Conservation (phyloP, 1,140 invertebrate species). For the Trichogramma pretiosum region DNA sequence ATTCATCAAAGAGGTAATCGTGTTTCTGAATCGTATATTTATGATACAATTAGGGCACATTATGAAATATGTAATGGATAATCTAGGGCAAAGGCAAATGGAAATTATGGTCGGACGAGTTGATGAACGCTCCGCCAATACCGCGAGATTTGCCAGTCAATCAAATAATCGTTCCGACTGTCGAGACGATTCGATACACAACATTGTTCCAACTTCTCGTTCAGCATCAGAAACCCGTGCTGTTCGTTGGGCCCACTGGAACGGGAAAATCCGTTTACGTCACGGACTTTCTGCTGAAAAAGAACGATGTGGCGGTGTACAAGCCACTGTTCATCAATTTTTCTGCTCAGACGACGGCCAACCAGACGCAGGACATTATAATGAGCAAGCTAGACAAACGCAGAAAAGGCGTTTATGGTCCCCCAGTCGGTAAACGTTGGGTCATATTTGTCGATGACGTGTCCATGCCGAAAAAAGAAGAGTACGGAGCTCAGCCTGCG, state of each 20-base stretch:
- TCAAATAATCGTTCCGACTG: conserved; percentile 87
- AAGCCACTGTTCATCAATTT: conserved; percentile 85
- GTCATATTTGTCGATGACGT: conserved; percentile 92
- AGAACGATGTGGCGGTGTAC: conserved; percentile 69
- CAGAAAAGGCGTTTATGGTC: conserved; percentile 88
- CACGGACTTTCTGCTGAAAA: conserved; percentile 74
- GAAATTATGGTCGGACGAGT: conserved; percentile 83
- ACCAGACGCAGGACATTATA: conserved; percentile 90
- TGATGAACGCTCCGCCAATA: conserved; percentile 68
- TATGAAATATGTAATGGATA: not conserved
- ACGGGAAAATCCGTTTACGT: conserved; percentile 87
- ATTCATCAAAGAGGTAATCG: conserved; percentile 85
- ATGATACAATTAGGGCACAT: not conserved
- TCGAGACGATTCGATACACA: conserved; percentile 77
- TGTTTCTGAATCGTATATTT: not conserved
- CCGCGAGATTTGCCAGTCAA: conserved; percentile 84
- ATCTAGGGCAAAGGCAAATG: conserved; percentile 72
- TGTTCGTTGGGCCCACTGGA: conserved; percentile 85
- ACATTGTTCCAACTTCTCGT: conserved; percentile 70
- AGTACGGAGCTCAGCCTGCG: conserved; percentile 84
- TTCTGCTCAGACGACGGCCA: conserved; percentile 87
- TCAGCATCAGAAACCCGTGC: conserved; percentile 67
- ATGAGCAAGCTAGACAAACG: conserved; percentile 92
- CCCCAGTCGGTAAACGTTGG: conserved; percentile 77
- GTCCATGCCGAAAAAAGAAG: conserved; percentile 81